Evolutionary conservation across 2,113 vertebrate species (phyloP), one percentile per base, ranked within the genome.

Genomic region (Mohoua ochrocephala): DNA sequence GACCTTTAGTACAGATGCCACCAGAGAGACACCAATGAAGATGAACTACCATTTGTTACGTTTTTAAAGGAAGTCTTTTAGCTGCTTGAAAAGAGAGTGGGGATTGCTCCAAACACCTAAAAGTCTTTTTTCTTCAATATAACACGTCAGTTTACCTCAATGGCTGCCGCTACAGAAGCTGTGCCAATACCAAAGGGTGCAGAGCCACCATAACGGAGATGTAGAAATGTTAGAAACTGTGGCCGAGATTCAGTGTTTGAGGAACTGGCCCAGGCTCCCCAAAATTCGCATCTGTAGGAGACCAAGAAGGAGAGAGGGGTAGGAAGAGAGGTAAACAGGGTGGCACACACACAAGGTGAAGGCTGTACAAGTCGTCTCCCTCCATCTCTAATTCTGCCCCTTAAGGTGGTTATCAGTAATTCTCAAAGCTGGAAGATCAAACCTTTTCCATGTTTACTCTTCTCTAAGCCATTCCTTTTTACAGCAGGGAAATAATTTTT

Each of bases 61-160:
- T 69, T 87, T 81, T 45, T 93, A 88, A 94, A 87, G 87, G 70
- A 93, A 93, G 77, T 67, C 39, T 91, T 94, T 75, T 37, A 91
- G 65, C 60, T 84, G 60, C 65, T 96, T 88, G 67, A 78, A 91
- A 89, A 77, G 71, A 71, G 71, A 77, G 82, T 54, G 60, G n/a
- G 47, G 73, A 68, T 84, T 93, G 35, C 70, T 87, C 59, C 65
- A 53, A 93, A 89, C 33, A 77, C 37, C 60, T 74, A 26, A 54
- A 74, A 82, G 39, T 50, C 30, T 77, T 85, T 87, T 41, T 71
- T 79, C 37, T 71, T 75, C 73, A 70, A 6, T 56, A 45, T 89
- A 65, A n/a, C 53, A 54, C n/a, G 53, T 39, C 41, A 50, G 61
- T 87, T 94, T 94, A 56, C 76, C 69, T 93, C 0, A 0, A 28